These are phyloP conservation scores for Sebastes aleutianus DNA, from an alignment of 2,797 vertebrate species.

Conservation along the genomic window DNA sequence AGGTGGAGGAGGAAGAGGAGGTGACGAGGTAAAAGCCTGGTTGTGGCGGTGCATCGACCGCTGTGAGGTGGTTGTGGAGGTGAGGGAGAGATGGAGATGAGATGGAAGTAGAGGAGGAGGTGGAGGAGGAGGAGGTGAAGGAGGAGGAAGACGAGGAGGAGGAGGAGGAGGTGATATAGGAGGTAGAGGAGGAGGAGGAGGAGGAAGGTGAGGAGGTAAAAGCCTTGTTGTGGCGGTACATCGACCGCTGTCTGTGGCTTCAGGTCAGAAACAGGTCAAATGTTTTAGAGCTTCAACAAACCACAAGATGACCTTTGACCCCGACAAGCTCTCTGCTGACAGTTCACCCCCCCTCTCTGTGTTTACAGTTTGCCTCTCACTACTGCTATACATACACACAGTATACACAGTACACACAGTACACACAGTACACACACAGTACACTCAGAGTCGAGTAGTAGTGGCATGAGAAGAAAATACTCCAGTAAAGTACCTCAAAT, in stretches of 20 bases:
- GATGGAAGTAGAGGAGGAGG: no score
- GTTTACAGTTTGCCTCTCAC: neutral
- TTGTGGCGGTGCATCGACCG: slow-evolving; percentile 35
- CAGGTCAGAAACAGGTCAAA: slow-evolving; percentile 44
- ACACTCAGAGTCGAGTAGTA: no score
- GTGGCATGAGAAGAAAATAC: no score
- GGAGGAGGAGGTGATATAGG: neutral
- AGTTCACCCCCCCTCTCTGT: neutral
- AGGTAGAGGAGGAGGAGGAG: no score
- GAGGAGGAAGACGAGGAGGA: neutral
- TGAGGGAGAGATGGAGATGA: no score
- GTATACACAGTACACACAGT: no score
- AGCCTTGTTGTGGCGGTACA: slow-evolving; percentile 7
- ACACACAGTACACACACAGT: no score
- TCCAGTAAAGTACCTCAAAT: no score
- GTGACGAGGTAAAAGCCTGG: neutral
- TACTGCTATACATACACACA: neutral
- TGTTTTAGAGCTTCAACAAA: slow-evolving; percentile 48
- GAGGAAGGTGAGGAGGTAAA: neutral
- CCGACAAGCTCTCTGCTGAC: neutral
- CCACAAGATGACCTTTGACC: slow-evolving; percentile 64
- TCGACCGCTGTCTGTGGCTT: slow-evolving; percentile 24
- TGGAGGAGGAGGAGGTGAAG: no score
- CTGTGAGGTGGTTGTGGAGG: neutral
- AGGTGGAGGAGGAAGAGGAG: no score